These are phyloP conservation scores for Sesia apiformis DNA, from an alignment of 2,888 invertebrate genomes.

Conservation along the genomic window DNA sequence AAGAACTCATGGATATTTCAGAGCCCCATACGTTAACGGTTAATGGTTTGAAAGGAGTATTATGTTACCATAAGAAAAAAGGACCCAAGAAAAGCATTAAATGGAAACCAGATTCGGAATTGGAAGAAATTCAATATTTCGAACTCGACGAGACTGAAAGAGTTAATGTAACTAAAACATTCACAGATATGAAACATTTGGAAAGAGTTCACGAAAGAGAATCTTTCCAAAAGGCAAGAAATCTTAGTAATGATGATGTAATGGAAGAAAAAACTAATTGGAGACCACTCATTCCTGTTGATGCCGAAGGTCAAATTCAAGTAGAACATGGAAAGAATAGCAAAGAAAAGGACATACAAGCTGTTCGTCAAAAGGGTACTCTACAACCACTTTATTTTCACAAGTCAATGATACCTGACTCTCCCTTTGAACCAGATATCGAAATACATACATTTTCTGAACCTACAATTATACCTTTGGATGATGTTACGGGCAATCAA, in stretches of 20 bases:
- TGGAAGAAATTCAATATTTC: slow-evolving; percentile 91
- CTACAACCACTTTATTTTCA: slow-evolving; percentile 88
- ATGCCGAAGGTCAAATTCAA: slow-evolving; percentile 78
- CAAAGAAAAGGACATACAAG: slow-evolving; percentile 90
- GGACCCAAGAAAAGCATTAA: slow-evolving; percentile 86
- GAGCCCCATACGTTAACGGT: slow-evolving; percentile 59
- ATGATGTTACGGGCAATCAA: slow-evolving; percentile 89
- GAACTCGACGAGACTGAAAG: slow-evolving; percentile 97
- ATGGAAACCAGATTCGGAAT: slow-evolving; percentile 86
- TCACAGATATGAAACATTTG: slow-evolving; percentile 92
- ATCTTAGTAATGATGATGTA: slow-evolving; percentile 82
- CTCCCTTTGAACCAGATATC: slow-evolving; percentile 88
- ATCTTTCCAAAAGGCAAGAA: slow-evolving; percentile 84
- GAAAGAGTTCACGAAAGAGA: slow-evolving; percentile 91
- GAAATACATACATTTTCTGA: slow-evolving; percentile 86
- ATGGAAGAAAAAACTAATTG: slow-evolving; percentile 90
- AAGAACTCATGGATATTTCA: slow-evolving; percentile 45
- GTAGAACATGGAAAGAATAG: slow-evolving; percentile 85
- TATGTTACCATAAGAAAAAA: slow-evolving; percentile 82
- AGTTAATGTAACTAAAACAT: slow-evolving; percentile 93
- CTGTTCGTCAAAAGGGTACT: slow-evolving; percentile 88
- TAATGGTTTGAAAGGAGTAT: slow-evolving; percentile 82
- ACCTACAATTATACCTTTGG: slow-evolving; percentile 88
- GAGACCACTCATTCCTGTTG: slow-evolving; percentile 81
- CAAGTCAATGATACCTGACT: slow-evolving; percentile 88